Percentiles rank a stretch among this genome's conserved stretches.
Evolutionary conservation across 2,797 vertebrate genomes (phyloP).

Genomic region (Buceros bicornis): DNA sequence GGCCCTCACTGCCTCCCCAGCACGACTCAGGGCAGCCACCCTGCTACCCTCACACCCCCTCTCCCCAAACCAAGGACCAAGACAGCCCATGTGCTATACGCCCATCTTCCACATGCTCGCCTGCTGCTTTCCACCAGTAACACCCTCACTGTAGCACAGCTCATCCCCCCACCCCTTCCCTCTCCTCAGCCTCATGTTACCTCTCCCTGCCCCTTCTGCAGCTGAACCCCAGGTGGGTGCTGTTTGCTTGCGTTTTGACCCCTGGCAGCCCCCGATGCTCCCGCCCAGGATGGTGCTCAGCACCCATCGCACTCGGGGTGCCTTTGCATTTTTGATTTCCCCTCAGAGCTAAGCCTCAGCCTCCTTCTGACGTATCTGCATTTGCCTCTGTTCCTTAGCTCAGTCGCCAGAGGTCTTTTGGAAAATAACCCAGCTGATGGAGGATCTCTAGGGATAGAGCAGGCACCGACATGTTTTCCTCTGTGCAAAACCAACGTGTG

Average conservation of each 20-base stretch:
- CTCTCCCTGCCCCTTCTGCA: background rate
- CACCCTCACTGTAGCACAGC: background rate
- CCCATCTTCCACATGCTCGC: rapidly evolving
- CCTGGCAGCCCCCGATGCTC: rapidly evolving
- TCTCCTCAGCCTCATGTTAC: background rate
- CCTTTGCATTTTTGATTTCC: background rate
- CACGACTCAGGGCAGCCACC: rapidly evolving
- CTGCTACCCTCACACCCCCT: background rate
- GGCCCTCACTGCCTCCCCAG: background rate
- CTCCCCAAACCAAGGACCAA: background rate
- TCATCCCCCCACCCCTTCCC: background rate
- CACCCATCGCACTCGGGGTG: rapidly evolving
- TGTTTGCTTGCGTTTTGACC: background rate
- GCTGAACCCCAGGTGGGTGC: background rate
- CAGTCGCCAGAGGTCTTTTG: background rate
- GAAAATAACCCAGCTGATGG: background rate
- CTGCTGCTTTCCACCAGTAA: background rate
- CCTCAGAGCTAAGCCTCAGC: background rate
- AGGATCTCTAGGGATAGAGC: background rate
- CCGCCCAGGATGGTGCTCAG: background rate
- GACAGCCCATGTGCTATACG: background rate
- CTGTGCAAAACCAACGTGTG: background rate
- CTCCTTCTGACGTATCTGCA: background rate
- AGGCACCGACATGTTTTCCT: background rate
- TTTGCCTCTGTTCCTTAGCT: background rate